Evolutionary conservation across 2,113 vertebrate species (phyloP).

Genomic region (Atractosteus spatula): DNA sequence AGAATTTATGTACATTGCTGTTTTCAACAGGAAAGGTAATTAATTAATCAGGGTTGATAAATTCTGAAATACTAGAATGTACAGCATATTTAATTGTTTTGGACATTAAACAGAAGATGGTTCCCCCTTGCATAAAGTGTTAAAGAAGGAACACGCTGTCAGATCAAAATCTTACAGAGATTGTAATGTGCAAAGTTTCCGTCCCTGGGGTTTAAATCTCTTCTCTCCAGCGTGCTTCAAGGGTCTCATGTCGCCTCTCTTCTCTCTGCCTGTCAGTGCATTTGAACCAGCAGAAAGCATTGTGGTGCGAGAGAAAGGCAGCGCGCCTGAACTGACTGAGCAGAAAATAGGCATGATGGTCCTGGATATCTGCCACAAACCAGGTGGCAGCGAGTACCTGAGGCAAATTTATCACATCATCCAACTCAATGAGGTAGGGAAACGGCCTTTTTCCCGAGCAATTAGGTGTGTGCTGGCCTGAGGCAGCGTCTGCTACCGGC

Average conservation of each 20-base stretch:
- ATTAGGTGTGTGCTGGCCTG: conserved; percentile 95
- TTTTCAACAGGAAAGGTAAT: no score
- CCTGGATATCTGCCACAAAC: conserved; percentile 97
- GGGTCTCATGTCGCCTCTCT: conserved; percentile 10
- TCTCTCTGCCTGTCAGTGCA: conserved; percentile 61
- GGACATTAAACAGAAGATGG: no score
- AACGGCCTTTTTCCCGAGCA: conserved; percentile 88
- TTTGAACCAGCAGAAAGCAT: conserved; percentile 63
- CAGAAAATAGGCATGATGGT: conserved; percentile 96
- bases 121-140: no score
- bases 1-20: no score
- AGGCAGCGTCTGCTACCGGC: conserved; percentile 83
- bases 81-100: no score
- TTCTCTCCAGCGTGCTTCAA: background rate
- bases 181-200: no score
- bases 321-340: conserved; percentile 84
- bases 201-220: no score
- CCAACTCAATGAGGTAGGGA: conserved; percentile 99
- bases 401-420: conserved; percentile 99
- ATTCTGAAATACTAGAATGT: no score
- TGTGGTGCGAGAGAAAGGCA: conserved; percentile 60
- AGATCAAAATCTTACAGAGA: no score
- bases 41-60: no score
- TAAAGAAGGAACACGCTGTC: no score
- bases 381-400: conserved; percentile 95